phyloP scores from a whole-genome alignment of 2,113 vertebrate species.

The Serilophus lunatus region DNA sequence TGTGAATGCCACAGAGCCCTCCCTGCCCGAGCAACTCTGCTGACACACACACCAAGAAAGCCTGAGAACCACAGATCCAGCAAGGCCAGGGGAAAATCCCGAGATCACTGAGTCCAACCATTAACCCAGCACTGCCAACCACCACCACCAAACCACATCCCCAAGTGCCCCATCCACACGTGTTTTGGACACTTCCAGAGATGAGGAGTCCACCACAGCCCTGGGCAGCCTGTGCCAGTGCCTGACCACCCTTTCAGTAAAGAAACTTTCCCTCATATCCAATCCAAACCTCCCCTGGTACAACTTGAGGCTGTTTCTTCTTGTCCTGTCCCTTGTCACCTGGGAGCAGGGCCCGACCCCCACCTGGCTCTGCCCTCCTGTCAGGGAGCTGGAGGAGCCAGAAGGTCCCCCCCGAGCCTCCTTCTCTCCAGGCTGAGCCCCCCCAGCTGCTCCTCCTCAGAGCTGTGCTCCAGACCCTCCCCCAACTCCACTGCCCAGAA shows the following conservation, averaged over 20 bases:
- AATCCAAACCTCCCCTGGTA: neutral
- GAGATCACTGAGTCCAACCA: neutral
- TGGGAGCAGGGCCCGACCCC: neutral
- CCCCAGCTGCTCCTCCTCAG: neutral
- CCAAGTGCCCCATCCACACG: neutral
- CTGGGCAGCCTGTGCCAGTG: neutral
- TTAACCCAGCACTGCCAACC: neutral
- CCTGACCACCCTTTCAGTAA: neutral
- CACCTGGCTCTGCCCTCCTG: neutral
- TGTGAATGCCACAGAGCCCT: neutral
- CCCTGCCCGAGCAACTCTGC: neutral
- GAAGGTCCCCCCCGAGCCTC: neutral
- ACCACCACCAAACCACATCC: neutral
- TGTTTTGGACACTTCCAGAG: neutral
- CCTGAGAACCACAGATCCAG: neutral
- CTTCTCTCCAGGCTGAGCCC: neutral
- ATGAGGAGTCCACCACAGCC: neutral
- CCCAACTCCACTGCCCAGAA: neutral
- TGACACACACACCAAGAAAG: fast-evolving
- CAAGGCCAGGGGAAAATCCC: fast-evolving
- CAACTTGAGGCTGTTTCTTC: neutral
- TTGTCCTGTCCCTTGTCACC: neutral
- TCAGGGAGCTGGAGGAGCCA: neutral
- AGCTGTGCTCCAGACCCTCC: neutral
- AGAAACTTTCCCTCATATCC: neutral